phyloP scores from a whole-genome alignment of 2,113 vertebrate genomes.

The Cygnus atratus region DNA sequence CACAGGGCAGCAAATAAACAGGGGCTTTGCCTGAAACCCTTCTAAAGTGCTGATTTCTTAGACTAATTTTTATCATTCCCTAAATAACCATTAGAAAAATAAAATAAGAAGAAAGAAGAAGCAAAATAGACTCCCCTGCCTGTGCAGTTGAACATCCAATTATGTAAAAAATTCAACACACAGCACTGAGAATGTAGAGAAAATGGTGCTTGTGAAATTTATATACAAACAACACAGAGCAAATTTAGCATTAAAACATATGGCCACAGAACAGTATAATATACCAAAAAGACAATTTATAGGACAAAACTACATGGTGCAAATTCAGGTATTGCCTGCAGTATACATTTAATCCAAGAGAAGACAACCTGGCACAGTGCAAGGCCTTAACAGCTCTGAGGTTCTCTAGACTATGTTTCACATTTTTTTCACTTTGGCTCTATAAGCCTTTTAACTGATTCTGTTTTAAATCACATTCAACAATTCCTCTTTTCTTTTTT shows the following conservation, averaged over 20 bases:
- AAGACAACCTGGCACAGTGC: neutral
- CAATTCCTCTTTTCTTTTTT: neutral
- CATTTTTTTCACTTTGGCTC: neutral
- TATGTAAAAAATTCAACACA: neutral
- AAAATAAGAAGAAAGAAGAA: neutral
- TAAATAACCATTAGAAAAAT: neutral
- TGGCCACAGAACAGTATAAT: neutral
- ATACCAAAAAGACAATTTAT: neutral
- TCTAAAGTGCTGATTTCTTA: neutral
- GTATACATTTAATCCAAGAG: neutral
- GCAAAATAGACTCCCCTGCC: neutral
- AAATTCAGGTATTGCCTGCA: neutral
- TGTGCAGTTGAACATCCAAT: neutral
- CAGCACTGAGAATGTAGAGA: neutral
- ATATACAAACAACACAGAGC: neutral
- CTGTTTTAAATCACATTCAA: neutral
- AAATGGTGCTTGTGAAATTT: neutral
- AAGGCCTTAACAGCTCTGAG: neutral
- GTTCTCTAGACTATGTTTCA: neutral
- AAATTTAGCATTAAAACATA: neutral
- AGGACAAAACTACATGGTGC: neutral
- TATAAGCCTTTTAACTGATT: neutral
- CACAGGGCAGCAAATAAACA: neutral
- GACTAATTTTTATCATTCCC: neutral
- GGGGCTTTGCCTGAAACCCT: neutral